phyloP scores from a whole-genome alignment of 2,888 invertebrate genomes.

The Electrophaes corylata region DNA sequence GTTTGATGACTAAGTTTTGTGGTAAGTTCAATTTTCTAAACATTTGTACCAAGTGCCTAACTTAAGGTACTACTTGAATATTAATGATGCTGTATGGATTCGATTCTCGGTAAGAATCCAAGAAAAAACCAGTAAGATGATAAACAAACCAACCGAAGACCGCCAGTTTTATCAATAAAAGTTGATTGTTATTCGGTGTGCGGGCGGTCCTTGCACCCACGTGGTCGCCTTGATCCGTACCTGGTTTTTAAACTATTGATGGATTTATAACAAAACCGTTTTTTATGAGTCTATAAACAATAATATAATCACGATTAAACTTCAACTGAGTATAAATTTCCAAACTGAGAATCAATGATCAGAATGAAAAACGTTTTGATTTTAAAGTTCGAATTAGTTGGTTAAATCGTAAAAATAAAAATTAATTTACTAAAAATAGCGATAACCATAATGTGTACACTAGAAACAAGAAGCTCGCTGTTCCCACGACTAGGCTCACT shows the following conservation, averaged over 20 bases:
- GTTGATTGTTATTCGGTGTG: constrained; percentile 6
- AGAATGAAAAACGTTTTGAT: not conserved
- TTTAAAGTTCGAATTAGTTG: too few species aligned
- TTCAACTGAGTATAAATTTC: constrained; percentile 2
- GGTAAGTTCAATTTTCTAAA: too few species aligned
- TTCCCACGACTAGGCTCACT: too few species aligned
- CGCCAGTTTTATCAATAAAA: not conserved
- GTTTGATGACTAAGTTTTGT: not conserved
- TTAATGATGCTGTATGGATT: too few species aligned
- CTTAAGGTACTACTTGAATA: too few species aligned
- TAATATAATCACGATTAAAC: constrained; percentile 5
- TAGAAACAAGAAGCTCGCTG: too few species aligned
- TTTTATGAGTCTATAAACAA: constrained; percentile 29
- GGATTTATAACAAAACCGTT: constrained; percentile 29
- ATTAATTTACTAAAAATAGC: too few species aligned
- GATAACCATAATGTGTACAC: too few species aligned
- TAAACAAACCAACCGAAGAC: not conserved
- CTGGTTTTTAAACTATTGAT: constrained; percentile 27
- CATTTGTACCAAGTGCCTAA: too few species aligned
- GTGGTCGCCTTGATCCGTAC: constrained; percentile 16
- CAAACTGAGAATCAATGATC: not conserved
- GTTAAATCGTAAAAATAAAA: too few species aligned
- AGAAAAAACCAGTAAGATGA: not conserved
- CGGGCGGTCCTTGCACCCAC: constrained; percentile 37
- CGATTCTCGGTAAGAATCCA: too few species aligned